Base-by-base conservation (phyloP, 2,888 invertebrate species). In the Apotomis turbidana region DNA sequence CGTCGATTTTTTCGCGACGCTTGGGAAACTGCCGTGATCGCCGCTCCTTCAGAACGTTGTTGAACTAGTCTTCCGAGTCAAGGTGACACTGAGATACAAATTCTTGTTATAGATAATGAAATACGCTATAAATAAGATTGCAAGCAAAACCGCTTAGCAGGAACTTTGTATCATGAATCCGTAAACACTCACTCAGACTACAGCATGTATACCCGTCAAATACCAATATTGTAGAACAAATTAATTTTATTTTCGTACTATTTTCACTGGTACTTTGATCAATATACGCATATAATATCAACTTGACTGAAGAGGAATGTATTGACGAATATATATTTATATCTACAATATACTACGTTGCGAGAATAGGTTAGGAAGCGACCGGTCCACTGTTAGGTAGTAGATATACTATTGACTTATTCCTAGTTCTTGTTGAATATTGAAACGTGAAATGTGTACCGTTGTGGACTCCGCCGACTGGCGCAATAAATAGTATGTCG, bases 381-480 rank as follows among this genome's bases (percentile, higher is more conserved):
- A 76, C 75, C 78, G 83, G 83, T 81, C 85, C 88, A 87, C 91
- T 90, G 91, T 91, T 92, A 93, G 91, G 78, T 83, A 82, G 86
- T 91, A 93, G 90, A 86, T 88, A 87, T 87, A 88, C 83, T 90
- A 90, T 90, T 89, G 88, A 90, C 89, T 87, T 91, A 91, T 85
- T 90, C 85, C 89, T 93, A 92, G 92, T 89, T 86, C 90, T 93
- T 93, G 93, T 93, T 93, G 91, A 92, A 87, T 88, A 90, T 90
- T 90, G 88, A 87, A 90, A 87, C 87, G 87, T 90, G 86, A 90
- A 83, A 89, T 88, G 91, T 94, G 91, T 90, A 91, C 85, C 83
- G 89, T 91, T 90, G 92, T 91, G 88, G 87, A 85, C 78, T 87
- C 83, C 82, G 87, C 87, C 83, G 85, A 82, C 81, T 81, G 80